These are phyloP conservation scores for Cricetomys ansorgei DNA, from an alignment of 2,113 vertebrate genomes.

Conservation along the genomic window DNA sequence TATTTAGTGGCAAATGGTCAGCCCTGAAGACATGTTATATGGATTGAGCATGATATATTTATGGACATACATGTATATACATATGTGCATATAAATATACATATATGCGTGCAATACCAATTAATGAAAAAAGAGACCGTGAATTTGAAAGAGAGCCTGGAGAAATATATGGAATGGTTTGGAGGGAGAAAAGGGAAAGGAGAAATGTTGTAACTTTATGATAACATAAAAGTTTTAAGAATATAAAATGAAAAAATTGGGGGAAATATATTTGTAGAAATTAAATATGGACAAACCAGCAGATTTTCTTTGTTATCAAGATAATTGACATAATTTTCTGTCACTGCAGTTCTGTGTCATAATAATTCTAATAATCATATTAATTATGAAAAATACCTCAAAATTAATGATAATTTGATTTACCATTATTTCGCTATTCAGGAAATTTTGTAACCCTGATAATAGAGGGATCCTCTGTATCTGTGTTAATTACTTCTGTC, in stretches of 20 bases:
- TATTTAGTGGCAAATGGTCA: neutral
- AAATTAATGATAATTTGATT: neutral
- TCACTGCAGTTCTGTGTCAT: neutral
- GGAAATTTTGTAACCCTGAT: neutral
- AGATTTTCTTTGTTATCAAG: neutral
- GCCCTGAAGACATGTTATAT: neutral
- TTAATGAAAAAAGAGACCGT: neutral
- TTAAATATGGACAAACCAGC: neutral
- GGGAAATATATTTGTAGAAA: neutral
- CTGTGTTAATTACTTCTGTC: neutral
- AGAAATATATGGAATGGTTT: neutral
- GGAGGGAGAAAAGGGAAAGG: neutral
- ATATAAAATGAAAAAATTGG: neutral
- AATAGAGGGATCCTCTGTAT: neutral
- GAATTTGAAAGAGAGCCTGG: neutral
- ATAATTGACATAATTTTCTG: constrained; percentile 47
- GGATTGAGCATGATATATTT: neutral
- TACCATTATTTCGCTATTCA: neutral
- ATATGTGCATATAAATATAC: too few species aligned
- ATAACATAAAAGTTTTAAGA: neutral
- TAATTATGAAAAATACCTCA: neutral
- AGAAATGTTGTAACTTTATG: neutral
- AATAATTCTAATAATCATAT: constrained; percentile 4
- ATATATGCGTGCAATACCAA: too few species aligned
- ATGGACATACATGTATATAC: neutral